These are phyloP conservation scores for Drosophila nigromelanica DNA, from an alignment of 1,140 invertebrate species.

Conservation along the genomic window DNA sequence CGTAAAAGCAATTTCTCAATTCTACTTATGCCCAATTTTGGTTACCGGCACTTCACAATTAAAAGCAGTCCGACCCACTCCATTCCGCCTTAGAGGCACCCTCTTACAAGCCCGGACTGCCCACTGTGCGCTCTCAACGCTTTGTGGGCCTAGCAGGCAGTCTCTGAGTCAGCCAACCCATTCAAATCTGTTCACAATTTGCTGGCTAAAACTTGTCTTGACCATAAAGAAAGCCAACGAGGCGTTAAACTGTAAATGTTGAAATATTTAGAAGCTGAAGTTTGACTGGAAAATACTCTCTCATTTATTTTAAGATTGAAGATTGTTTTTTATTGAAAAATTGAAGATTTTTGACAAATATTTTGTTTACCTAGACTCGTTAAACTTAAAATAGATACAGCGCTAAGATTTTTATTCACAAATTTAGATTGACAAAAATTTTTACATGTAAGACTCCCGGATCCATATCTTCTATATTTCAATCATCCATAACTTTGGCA, in stretches of 20 bases:
- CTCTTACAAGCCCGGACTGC: conserved; percentile 13
- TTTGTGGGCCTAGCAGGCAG: conserved; percentile 1
- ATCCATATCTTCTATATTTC: no score
- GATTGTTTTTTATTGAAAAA: no score
- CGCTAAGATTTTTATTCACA: no score
- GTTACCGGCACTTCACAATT: conserved; percentile 24
- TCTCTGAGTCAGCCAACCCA: conserved; percentile 27
- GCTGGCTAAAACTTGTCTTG: conserved; percentile 7
- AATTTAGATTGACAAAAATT: no score
- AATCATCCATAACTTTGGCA: no score
- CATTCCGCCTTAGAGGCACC: no score
- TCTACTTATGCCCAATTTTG: no score
- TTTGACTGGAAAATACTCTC: background rate
- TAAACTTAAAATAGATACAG: no score
- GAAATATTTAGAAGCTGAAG: background rate
- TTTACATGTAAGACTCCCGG: no score
- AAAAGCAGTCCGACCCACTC: conserved; percentile 8
- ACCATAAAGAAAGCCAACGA: conserved; percentile 24
- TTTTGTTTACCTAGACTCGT: no score
- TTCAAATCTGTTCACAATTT: background rate
- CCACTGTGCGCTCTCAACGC: conserved; percentile 18
- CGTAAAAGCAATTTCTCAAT: no score
- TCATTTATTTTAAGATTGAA: background rate
- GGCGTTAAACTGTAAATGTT: conserved; percentile 4
- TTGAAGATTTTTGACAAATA: no score